Base-by-base conservation (phyloP, 2,113 vertebrate species). In the Silurus glanis region DNA sequence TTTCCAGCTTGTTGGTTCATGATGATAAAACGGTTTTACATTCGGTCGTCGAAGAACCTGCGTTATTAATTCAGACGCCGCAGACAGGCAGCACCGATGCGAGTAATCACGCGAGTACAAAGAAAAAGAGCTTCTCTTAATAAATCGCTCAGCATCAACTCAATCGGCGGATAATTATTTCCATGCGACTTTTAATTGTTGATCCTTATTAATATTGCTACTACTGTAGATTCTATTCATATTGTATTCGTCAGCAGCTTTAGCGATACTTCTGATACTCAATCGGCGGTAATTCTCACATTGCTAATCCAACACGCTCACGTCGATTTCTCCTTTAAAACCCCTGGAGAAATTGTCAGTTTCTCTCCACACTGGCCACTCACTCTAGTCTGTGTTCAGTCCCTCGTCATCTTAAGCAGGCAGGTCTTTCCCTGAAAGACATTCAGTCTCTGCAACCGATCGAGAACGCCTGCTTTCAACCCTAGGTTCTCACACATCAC, bases 1-100 rank as follows among this genome's bases (percentile, higher is more conserved):
- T 58, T 58, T 79, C 76, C 55, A 58, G 76, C 53, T 79, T 58
- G 76, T 79, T 58, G 76, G 53, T 58, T 79, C n/a, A n/a, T 53
- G 13, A n/a, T 53, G 47, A 75, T 49, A 14, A 75, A 75, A 75
- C 49, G 23, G 71, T 74, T 74, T 74, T 78, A 75, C n/a, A 78
- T 78, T 55, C 55, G 51, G 25, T 78, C 23, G 74, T 78, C 74
- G 1, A 79, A 37, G 3, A 79, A 58, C 25, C 6, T 58, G 53
- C 7, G 5, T 76, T 55, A 16, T 78, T 56, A 10, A 37, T 58
- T 58, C 76, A 0, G 53, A 79, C 17, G 76, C 76, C 55, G 4
- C 55, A 45, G 76, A 79, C 76, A 58, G 76, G 76, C 76, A 37
- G 53, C n/a, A 9, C 14, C 17, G 76, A 17, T 28, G 76, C 19